Percentiles rank a stretch among this genome's conserved stretches.
These are phyloP conservation scores for Pollenia griseotomentosa DNA, from an alignment of 2,888 invertebrate genomes.

Conservation along the genomic window DNA sequence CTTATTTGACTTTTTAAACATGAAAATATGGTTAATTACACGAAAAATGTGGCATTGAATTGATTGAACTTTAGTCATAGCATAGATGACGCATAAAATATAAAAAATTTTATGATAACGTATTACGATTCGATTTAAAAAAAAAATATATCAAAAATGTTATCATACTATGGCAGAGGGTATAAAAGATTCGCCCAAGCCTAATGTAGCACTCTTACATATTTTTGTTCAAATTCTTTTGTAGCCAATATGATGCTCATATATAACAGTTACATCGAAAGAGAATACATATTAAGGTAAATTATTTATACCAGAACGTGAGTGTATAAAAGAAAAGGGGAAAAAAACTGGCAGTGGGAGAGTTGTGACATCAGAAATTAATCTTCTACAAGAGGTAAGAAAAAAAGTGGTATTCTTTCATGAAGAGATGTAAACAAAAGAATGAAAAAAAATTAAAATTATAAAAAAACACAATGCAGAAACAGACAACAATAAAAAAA, in stretches of 20 bases:
- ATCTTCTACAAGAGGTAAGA: constrained; percentile 61
- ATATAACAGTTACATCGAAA: constrained; percentile 10
- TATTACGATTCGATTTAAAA: no score
- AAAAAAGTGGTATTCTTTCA: constrained; percentile 62
- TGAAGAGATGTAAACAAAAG: constrained; percentile 47
- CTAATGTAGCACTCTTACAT: no score
- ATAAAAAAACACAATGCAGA: not conserved
- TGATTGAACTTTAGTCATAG: no score
- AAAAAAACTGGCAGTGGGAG: not conserved
- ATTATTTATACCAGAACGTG: constrained; percentile 5
- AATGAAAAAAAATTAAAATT: constrained; percentile 2
- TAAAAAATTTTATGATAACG: no score
- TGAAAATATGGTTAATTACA: no score
- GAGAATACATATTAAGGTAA: constrained; percentile 27
- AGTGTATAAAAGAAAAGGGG: not conserved
- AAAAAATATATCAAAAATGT: no score
- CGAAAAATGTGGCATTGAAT: no score
- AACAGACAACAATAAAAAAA: not conserved
- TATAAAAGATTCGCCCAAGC: no score
- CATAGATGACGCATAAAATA: no score
- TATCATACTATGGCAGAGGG: no score
- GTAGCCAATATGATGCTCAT: not conserved
- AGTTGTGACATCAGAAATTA: constrained; percentile 57
- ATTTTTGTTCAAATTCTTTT: no score
- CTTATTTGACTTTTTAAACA: no score